A percentile compares a stretch with the other conserved stretches of the same genome.
Conservation (phyloP, 2,113 vertebrate species). For the Dipodomys stephensi region DNA sequence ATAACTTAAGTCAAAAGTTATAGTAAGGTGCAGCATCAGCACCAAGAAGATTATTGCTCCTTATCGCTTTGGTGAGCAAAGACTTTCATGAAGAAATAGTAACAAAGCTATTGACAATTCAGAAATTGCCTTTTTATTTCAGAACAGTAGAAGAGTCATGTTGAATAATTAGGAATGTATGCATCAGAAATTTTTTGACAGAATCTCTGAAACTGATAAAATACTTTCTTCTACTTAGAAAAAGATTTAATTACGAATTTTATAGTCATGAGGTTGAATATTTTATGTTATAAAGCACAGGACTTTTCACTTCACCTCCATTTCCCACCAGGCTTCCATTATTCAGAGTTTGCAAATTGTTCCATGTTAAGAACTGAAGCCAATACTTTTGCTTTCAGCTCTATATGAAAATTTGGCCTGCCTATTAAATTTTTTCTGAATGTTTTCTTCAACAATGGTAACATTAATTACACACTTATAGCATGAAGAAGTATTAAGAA, state of each 20-base stretch:
- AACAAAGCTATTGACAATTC: neutral
- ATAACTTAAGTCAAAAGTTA: conserved; percentile 43
- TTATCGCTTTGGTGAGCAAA: conserved; percentile 21
- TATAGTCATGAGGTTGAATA: neutral
- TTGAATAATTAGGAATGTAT: conserved; percentile 45
- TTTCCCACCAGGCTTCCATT: neutral
- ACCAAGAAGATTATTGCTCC: neutral
- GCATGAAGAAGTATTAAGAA: conserved; percentile 23
- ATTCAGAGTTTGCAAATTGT: neutral
- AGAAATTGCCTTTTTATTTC: conserved; percentile 39
- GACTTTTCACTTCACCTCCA: neutral
- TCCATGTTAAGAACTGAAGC: conserved; percentile 12
- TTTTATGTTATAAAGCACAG: conserved; percentile 23
- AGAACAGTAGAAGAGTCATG: neutral
- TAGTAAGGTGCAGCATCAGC: neutral
- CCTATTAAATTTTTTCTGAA: conserved; percentile 42
- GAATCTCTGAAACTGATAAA: conserved; percentile 33
- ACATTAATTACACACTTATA: neutral
- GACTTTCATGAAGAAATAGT: conserved; percentile 13
- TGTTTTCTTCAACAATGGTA: conserved; percentile 3
- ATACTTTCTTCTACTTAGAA: conserved; percentile 50
- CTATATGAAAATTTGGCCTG: conserved; percentile 43
- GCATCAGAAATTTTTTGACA: conserved; percentile 43
- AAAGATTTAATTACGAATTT: conserved; percentile 36
- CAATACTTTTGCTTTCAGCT: conserved; percentile 35